These are phyloP conservation scores for Dasyurus viverrinus DNA, from an alignment of 2,113 vertebrate genomes.

Conservation along the genomic window DNA sequence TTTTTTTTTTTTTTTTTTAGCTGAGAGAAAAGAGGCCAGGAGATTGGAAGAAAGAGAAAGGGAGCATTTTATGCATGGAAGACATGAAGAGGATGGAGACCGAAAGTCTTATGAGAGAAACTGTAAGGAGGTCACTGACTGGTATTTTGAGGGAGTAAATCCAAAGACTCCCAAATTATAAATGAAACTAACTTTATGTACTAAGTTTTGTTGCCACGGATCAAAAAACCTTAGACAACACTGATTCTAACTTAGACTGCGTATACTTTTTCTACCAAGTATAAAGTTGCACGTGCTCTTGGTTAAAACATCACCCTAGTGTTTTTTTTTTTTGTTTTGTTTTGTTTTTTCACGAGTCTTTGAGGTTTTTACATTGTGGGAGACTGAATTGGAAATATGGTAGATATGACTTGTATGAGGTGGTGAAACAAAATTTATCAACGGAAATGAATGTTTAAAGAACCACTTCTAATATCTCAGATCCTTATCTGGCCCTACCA, in stretches of 20 bases:
- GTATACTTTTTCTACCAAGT: not conserved
- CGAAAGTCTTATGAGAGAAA: not conserved
- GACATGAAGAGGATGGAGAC: not conserved
- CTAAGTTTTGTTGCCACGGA: not conserved
- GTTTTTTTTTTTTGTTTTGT: not conserved
- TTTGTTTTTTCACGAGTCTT: not conserved
- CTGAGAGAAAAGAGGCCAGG: not conserved
- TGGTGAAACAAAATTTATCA: not conserved
- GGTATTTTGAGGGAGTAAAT: not conserved
- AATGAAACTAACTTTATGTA: not conserved
- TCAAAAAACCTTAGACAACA: not conserved
- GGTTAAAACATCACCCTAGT: not conserved
- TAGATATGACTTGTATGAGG: not conserved
- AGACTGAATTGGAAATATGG: not conserved
- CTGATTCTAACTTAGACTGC: not conserved
- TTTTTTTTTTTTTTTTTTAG: not conserved
- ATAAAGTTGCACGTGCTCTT: not conserved
- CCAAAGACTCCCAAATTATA: not conserved
- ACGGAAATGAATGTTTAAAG: not conserved
- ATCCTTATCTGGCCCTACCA: not conserved
- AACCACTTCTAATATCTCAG: not conserved
- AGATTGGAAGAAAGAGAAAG: not conserved
- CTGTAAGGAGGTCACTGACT: not conserved
- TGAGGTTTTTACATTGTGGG: not conserved
- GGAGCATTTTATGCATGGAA: not conserved